Evolutionary conservation across 2,113 vertebrate genomes (phyloP).

Genomic region (Galeopterus variegatus): DNA sequence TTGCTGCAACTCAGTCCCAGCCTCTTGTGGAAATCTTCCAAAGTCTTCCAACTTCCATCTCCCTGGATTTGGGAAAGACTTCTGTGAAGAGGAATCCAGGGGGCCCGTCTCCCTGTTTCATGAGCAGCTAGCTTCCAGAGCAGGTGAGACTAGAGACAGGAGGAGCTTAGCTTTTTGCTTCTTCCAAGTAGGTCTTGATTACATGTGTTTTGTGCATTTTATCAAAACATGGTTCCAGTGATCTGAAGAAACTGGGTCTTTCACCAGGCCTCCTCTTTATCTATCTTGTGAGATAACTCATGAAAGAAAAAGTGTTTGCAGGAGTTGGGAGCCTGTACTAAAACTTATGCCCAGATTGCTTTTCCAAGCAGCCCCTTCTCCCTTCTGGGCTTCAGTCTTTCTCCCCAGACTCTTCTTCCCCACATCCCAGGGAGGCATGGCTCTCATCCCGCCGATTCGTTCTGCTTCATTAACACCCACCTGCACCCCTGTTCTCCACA

Average conservation of each 20-base stretch:
- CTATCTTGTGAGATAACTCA: neutral
- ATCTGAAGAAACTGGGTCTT: neutral
- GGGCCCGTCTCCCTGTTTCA: neutral
- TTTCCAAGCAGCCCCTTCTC: neutral
- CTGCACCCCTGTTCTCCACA: accelerated
- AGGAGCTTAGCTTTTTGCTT: neutral
- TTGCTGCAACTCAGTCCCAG: neutral
- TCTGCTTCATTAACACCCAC: neutral
- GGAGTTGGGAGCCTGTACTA: neutral
- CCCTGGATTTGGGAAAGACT: neutral
- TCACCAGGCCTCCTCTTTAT: neutral
- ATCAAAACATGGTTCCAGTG: neutral
- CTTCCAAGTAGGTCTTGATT: neutral
- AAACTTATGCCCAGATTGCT: neutral
- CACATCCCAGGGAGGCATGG: neutral
- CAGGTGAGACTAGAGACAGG: neutral
- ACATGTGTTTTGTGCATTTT: neutral
- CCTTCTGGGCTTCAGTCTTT: neutral
- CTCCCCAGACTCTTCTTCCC: neutral
- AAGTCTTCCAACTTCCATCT: neutral
- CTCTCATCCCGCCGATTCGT: neutral
- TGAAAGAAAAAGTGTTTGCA: neutral
- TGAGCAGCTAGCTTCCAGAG: neutral
- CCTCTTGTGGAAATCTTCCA: neutral
- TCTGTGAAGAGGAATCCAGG: neutral